Evolutionary conservation across 2,888 invertebrate genomes (phyloP).

Genomic region (Campoplex nolae): DNA sequence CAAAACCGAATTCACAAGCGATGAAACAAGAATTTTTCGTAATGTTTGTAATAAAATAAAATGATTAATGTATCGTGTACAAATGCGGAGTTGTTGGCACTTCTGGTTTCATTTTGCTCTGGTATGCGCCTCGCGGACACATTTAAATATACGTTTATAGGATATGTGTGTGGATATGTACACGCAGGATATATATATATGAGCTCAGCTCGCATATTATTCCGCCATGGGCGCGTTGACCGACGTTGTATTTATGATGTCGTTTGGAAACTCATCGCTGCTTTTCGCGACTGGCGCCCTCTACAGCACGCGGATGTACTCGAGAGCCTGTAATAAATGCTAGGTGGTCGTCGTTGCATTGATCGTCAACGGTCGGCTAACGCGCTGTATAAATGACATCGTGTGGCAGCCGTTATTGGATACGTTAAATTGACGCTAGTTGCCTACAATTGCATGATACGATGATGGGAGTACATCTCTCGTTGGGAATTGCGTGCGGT

Average conservation of each 20-base stretch:
- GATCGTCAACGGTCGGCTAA: constrained; percentile 19
- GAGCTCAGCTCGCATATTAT: constrained; percentile 24
- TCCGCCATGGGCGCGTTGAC: constrained; percentile 30
- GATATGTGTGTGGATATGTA: neutral
- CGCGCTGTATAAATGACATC: constrained; percentile 57
- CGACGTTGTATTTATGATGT: constrained; percentile 57
- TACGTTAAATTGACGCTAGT: constrained; percentile 56
- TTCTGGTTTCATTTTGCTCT: constrained; percentile 19
- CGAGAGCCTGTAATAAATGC: constrained; percentile 34
- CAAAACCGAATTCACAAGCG: no score
- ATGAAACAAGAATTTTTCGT: neutral
- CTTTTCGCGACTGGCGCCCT: constrained; percentile 35
- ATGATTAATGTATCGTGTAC: neutral
- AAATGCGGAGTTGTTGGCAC: neutral
- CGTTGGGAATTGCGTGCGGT: constrained; percentile 1
- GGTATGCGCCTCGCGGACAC: neutral
- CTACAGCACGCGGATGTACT: constrained; percentile 9
- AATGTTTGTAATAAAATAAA: neutral
- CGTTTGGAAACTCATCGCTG: constrained; percentile 60
- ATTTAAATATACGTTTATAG: constrained; percentile 5
- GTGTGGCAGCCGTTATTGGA: constrained; percentile 55
- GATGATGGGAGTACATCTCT: constrained; percentile 59
- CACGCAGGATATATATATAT: neutral
- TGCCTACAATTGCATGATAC: constrained; percentile 37
- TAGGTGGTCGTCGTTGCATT: constrained; percentile 23